Evolutionary conservation across 2,113 vertebrate genomes (phyloP).

Genomic region (Dipodomys merriami): DNA sequence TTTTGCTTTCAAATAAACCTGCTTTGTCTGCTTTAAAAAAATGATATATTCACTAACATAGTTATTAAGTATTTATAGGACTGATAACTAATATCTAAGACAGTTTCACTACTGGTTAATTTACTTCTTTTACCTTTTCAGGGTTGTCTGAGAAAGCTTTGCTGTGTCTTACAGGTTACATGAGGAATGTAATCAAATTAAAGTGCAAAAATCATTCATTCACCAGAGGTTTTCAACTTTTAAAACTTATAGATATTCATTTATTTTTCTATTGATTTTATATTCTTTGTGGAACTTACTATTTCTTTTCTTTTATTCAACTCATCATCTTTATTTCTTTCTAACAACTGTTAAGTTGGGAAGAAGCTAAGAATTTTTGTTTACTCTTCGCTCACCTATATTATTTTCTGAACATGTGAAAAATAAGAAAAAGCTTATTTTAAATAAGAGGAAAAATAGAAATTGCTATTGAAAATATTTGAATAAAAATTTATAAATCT

Average conservation of each 20-base stretch:
- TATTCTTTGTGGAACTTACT: not conserved
- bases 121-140: not conserved
- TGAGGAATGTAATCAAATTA: not conserved
- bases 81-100: not conserved
- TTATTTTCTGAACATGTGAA: conserved; percentile 1
- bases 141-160: conserved; percentile 10
- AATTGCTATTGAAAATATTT: conserved; percentile 50
- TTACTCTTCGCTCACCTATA: conserved; percentile 18
- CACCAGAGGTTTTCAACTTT: not conserved
- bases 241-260: not conserved
- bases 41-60: not conserved
- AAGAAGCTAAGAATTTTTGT: conserved; percentile 15
- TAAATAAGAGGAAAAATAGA: conserved; percentile 40
- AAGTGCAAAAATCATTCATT: conserved; percentile 31
- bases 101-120: not conserved
- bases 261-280: not conserved
- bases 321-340: not conserved
- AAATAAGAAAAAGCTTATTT: conserved; percentile 39
- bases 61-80: not conserved
- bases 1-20: no score
- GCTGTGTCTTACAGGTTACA: not conserved
- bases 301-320: conserved; percentile 25
- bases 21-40: no score
- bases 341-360: conserved; percentile 4
- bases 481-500: not conserved